phyloP scores from a whole-genome alignment of 2,797 vertebrate species.

The Lepidocolaptes lacrymiger region DNA sequence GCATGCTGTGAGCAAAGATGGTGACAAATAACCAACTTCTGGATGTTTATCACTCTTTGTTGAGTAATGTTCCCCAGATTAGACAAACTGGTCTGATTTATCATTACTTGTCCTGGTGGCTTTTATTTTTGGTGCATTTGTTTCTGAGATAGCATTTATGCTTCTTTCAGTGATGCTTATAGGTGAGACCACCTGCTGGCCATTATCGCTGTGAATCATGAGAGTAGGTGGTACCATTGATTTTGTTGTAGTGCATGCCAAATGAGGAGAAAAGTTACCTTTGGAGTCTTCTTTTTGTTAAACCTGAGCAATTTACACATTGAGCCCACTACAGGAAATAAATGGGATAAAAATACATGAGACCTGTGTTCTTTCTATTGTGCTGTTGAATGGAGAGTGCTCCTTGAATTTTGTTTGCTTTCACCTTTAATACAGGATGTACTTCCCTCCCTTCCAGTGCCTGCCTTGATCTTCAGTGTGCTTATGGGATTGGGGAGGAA shows the following conservation, averaged over 20 bases:
- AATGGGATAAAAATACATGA: background rate
- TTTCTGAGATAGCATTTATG: background rate
- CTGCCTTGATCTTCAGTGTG: background rate
- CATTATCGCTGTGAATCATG: conserved; percentile 82
- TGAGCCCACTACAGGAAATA: background rate
- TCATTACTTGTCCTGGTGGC: conserved; percentile 12
- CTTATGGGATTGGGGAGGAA: accelerated
- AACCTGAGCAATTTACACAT: background rate
- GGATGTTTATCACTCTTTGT: conserved; percentile 50
- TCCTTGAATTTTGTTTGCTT: background rate
- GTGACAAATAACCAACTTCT: conserved; percentile 69
- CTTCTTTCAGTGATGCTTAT: conserved; percentile 77
- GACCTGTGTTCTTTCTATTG: background rate
- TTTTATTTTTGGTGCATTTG: conserved; percentile 39
- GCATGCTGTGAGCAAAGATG: conserved; percentile 70
- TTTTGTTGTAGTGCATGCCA: background rate
- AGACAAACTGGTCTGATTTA: conserved; percentile 34
- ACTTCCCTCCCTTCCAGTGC: background rate
- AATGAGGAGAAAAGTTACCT: background rate
- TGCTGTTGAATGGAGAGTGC: background rate
- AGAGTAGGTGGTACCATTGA: conserved; percentile 73
- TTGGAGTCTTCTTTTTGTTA: background rate
- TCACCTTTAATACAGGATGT: background rate
- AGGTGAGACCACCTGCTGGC: conserved; percentile 84
- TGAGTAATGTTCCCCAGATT: conserved; percentile 60